Conservation (phyloP, 2,797 vertebrate species). For the Catamblyrhynchus diadema region DNA sequence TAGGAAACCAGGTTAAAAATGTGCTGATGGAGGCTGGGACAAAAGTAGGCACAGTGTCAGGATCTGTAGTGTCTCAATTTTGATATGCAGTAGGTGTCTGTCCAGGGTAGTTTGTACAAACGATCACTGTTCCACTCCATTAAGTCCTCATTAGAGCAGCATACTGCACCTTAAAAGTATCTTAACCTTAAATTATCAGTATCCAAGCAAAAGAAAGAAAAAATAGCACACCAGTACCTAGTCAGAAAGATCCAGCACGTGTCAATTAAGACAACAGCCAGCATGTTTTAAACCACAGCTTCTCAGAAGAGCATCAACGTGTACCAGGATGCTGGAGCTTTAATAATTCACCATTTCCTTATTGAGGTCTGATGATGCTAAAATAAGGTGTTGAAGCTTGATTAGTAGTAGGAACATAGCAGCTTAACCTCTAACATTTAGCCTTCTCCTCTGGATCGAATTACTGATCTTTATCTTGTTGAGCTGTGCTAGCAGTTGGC, state of each 20-base stretch:
- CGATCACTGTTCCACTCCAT: constrained; percentile 35
- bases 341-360: constrained; percentile 79
- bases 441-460: constrained; percentile 84
- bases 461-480: constrained; percentile 94
- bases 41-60: constrained; percentile 17
- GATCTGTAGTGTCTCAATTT: not conserved
- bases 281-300: constrained; percentile 35
- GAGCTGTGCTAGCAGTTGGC: constrained; percentile 87
- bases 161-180: constrained; percentile 22
- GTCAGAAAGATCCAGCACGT: not conserved
- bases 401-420: constrained; percentile 87
- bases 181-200: constrained; percentile 55
- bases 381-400: constrained; percentile 86
- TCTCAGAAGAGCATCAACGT: constrained; percentile 67
- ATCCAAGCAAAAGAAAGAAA: constrained; percentile 21
- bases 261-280: not conserved
- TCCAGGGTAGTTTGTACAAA: constrained; percentile 10
- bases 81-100: constrained; percentile 22
- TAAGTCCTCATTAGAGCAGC: constrained; percentile 50
- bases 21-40: constrained; percentile 40
- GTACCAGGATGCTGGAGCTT: constrained; percentile 68
- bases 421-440: constrained; percentile 86
- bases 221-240: not conserved
- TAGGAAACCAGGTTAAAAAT: constrained; percentile 38
- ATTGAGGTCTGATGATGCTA: constrained; percentile 71